Conservation (phyloP, 1,140 invertebrate species). For the Zaprionus lachaisei region DNA sequence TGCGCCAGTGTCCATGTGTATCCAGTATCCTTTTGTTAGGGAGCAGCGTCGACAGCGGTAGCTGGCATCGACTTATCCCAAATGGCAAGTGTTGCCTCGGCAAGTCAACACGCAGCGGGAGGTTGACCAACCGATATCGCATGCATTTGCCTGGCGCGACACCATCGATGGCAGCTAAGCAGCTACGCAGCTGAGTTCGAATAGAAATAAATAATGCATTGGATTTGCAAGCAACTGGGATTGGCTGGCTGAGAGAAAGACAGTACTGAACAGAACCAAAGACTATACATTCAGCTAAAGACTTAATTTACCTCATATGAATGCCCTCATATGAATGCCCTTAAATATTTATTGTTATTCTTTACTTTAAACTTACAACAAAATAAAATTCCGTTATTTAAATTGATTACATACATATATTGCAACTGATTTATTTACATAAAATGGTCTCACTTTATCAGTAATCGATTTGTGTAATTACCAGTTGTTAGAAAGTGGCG, state of each 20-base stretch:
- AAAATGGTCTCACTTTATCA: no score
- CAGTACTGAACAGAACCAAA: neutral
- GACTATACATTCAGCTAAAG: neutral
- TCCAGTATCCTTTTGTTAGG: slow-evolving; percentile 5
- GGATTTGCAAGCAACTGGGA: neutral
- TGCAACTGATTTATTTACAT: neutral
- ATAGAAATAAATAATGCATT: neutral
- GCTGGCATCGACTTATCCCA: neutral
- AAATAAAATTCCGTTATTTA: no score
- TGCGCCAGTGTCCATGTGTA: neutral
- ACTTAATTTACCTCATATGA: neutral
- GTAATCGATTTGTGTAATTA: no score
- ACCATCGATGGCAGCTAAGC: neutral
- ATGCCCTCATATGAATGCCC: neutral
- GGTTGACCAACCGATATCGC: neutral
- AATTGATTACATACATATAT: neutral
- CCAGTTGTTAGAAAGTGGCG: no score
- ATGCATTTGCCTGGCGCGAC: neutral
- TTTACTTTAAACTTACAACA: neutral
- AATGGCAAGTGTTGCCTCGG: slow-evolving; percentile 2
- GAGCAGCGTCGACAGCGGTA: neutral
- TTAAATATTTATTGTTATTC: neutral
- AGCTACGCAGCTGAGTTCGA: neutral
- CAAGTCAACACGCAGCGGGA: slow-evolving; percentile 7
- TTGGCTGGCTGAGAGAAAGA: neutral